Evolutionary conservation across 1,140 invertebrate species (phyloP), one percentile per base, ranked within the genome.

Genomic region (Vanessa atalanta): DNA sequence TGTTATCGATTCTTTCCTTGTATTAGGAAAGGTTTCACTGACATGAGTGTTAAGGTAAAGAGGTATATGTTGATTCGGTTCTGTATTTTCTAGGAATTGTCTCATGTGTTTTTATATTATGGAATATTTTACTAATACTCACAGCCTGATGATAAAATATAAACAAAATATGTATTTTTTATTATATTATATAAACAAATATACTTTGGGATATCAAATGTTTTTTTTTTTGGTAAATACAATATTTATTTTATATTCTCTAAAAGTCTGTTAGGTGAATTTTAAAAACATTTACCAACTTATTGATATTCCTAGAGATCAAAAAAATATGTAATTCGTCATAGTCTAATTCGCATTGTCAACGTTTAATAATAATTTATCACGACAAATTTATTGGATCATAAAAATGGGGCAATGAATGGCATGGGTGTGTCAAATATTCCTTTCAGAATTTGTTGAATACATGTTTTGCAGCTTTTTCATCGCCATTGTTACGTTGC

Each of bases 1-100:
- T 16, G 12, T 31, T 67, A 67, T 53, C 31, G 48, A 67, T 67
- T 67, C 9, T 57, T 57, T 23, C 53, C 53, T 12, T 23, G 16
- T 12, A 57, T 14, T 43, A 43, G 37, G 9, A 43, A 43, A 43
- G 7, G 37, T 43, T 8, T 43, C 8, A 43, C 37, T 43, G 37
- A 43, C 37, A 43, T 43, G 37, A 43, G 37, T 43, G 9, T 43
- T 9, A 9, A 9, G 37, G 37, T 43, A 43, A 43, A 9, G 37
- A 9, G 37, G 9, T 43, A 1, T 43, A 43, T 43, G 37, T 43
- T 9, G 6, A 43, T 43, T 31, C 26, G 26, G 3, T 31, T 31
- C 26, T 31, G 6, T 6, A 3, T 31, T 31, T 31, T 43, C 37
- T 43, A 43, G 6, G 37, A 43, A 43, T 9, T 43, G 37, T 43